phyloP scores from a whole-genome alignment of 1,140 invertebrate genomes.

The Camponotus floridanus region DNA sequence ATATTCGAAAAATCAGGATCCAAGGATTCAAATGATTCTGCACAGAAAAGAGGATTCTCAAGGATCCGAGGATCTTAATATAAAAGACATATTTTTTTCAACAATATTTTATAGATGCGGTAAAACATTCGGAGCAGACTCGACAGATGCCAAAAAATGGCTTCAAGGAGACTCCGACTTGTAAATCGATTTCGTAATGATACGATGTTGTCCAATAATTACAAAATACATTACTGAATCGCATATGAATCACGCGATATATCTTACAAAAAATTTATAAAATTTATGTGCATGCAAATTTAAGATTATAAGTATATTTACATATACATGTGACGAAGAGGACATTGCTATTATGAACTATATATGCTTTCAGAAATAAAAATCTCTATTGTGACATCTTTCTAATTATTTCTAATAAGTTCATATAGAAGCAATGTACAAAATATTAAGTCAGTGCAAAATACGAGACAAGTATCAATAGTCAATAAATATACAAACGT shows the following conservation, averaged over 20 bases:
- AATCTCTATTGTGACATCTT: background rate
- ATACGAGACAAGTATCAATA: background rate
- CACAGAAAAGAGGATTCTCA: background rate
- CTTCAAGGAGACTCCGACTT: conserved; percentile 81
- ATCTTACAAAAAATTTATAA: background rate
- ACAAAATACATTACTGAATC: background rate
- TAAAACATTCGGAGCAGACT: conserved; percentile 90
- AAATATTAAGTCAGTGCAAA: background rate
- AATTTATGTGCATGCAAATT: conserved; percentile 7
- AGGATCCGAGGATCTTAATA: background rate
- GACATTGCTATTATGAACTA: no score
- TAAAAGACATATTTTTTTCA: background rate
- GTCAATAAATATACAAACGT: background rate
- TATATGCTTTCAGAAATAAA: background rate
- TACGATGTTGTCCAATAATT: background rate
- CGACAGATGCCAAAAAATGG: conserved; percentile 90
- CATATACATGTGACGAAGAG: no score
- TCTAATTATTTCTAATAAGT: background rate
- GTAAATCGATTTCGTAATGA: background rate
- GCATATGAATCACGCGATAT: background rate
- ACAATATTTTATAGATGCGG: conserved; percentile 86
- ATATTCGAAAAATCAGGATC: background rate
- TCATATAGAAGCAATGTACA: no score
- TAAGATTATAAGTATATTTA: no score
- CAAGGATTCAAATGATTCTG: background rate